Conservation (phyloP, 2,888 invertebrate species). For the Apotomis turbidana region DNA sequence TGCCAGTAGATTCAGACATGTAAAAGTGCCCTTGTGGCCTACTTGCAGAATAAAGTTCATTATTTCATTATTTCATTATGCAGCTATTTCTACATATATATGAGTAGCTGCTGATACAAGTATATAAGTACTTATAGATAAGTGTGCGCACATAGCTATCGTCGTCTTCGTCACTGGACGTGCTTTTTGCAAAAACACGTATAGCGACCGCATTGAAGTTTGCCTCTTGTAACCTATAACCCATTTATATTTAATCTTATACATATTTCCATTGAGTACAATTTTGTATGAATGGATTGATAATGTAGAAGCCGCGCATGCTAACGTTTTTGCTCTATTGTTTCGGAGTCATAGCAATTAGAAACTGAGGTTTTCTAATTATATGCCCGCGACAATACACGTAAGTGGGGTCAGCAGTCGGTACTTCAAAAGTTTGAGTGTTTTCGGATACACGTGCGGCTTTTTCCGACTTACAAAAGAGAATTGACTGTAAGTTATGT, state of each 20-base stretch:
- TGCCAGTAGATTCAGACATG: no score
- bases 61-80: no score
- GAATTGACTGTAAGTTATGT: no score
- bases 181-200: conserved; percentile 27
- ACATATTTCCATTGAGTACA: neutral
- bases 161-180: neutral
- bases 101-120: neutral
- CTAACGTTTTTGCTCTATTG: conserved; percentile 8
- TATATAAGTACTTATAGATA: neutral
- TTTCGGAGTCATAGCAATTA: conserved; percentile 11
- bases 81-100: no score
- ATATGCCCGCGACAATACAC: neutral
- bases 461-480: no score
- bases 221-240: neutral
- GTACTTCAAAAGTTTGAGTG: neutral
- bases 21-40: no score
- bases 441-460: no score
- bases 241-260: neutral
- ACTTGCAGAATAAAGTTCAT: no score
- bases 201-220: conserved; percentile 3
- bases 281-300: neutral
- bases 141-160: conserved; percentile 9
- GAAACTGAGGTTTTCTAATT: conserved; percentile 23
- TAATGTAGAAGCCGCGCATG: neutral
- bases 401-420: neutral